Percentiles rank a stretch among this genome's conserved stretches.
Evolutionary conservation across 2,888 invertebrate genomes (phyloP).

Genomic region (Eupithecia abbreviata): DNA sequence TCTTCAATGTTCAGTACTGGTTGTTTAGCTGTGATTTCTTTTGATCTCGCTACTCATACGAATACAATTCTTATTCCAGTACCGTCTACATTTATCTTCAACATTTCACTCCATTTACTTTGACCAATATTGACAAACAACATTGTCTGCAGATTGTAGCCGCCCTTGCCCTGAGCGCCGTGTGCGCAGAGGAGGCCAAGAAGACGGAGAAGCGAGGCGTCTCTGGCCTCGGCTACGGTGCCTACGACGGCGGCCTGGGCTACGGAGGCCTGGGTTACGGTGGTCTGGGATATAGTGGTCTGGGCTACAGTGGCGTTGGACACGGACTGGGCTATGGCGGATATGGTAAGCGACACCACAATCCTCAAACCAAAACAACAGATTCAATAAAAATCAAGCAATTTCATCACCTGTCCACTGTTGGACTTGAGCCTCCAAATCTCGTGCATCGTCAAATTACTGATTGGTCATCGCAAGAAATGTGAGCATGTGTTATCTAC

Average conservation of each 20-base stretch:
- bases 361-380: neutral
- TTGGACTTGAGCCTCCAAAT: neutral
- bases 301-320: constrained; percentile 37
- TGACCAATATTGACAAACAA: neutral
- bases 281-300: constrained; percentile 46
- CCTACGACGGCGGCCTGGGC: constrained; percentile 54
- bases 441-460: no score
- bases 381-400: neutral
- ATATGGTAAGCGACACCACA: constrained; percentile 42
- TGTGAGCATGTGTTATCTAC: no score
- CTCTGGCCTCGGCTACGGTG: constrained; percentile 71
- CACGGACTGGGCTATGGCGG: constrained; percentile 48
- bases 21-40: neutral
- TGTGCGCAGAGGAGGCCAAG: constrained; percentile 73
- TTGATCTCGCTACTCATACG: neutral
- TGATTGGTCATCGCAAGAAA: neutral
- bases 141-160: constrained; percentile 62
- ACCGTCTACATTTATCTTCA: neutral
- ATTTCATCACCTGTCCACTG: neutral
- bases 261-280: constrained; percentile 46
- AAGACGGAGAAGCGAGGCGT: constrained; percentile 80
- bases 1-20: neutral
- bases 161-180: constrained; percentile 68
- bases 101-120: neutral
- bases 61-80: neutral